A percentile compares a stretch with the other conserved stretches of the same genome.
Conservation (phyloP, 2,888 invertebrate species). For the Diachrysia chrysitis region DNA sequence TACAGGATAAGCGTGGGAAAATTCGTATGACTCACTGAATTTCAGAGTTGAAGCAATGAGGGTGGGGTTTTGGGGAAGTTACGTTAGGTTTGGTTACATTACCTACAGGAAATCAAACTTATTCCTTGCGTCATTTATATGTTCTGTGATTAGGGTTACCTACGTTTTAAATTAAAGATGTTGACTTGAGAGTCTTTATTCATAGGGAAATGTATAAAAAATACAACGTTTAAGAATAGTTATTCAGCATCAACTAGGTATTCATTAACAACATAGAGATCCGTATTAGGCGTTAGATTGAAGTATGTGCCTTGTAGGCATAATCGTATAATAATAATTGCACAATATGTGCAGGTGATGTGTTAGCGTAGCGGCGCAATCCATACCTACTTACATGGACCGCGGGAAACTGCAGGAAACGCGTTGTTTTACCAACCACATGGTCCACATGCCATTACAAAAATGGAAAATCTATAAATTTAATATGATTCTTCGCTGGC, state of each 20-base stretch:
- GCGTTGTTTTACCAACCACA: conserved; percentile 17
- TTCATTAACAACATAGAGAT: not conserved
- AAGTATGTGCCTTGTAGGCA: conserved; percentile 30
- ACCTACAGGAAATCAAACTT: not conserved
- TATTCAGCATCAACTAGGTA: not conserved
- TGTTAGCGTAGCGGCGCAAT: conserved; percentile 12
- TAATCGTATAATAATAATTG: conserved; percentile 27
- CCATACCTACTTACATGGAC: conserved; percentile 5
- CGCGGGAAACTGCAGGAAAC: conserved; percentile 37
- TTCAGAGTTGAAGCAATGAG: too few relatives aligned
- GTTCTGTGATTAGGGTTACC: too few relatives aligned
- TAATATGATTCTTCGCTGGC: not conserved
- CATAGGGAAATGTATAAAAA: too few relatives aligned
- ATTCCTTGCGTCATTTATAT: too few relatives aligned
- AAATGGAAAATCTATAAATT: not conserved
- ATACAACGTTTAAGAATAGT: too few relatives aligned
- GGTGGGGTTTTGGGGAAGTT: conserved; percentile 2
- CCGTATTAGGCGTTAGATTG: conserved; percentile 9
- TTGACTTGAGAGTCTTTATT: too few relatives aligned
- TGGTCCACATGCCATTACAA: not conserved
- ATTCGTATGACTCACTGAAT: not conserved
- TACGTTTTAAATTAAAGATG: too few relatives aligned
- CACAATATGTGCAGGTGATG: conserved; percentile 42
- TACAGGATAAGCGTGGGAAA: conserved; percentile 4
- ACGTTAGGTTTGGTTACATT: not conserved